Base-by-base conservation (phyloP, 1,140 invertebrate genomes). In the Hyles vespertilio region DNA sequence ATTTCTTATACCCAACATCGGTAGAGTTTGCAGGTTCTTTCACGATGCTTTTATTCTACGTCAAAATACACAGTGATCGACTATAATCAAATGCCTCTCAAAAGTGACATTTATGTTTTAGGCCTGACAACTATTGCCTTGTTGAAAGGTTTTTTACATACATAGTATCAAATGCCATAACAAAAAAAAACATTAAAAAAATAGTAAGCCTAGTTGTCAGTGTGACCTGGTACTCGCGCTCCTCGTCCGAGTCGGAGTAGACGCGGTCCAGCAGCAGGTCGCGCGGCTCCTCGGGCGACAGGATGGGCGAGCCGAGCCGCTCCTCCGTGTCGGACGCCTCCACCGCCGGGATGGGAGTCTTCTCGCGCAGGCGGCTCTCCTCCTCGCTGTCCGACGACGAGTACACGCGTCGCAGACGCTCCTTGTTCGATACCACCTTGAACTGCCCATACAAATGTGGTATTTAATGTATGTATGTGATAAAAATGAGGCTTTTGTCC, bases 181-280 rank as follows among this genome's bases (percentile, higher is more conserved):
- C n/a, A n/a, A n/a, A n/a, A n/a, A n/a, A n/a, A n/a, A n/a, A n/a
- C n/a, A n/a, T n/a, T n/a, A n/a, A n/a, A n/a, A n/a, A n/a, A n/a
- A n/a, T n/a, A n/a, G n/a, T n/a, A n/a, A n/a, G n/a, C n/a, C n/a
- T n/a, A n/a, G n/a, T n/a, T n/a, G n/a, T n/a, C n/a, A n/a, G n/a
- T n/a, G n/a, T n/a, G n/a, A n/a, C n/a, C n/a, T 91, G 91, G 72
- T 92, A 92, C 62, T 92, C 91, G 48, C 91, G 84, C 61, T 92
- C 91, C 63, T 92, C 91, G 3, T 92, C 91, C 0, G 91, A 92
- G 69, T 92, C 91, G 12, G 91, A 92, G 69, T 92, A 92, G 11
- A 92, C 88, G 3, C 91, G 75, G 79, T 91, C 90, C 9, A 88
- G 68, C 12, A 89, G 63, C 11, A 67, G 10, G 52, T 83, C 81